A percentile compares a stretch with the other conserved stretches of the same genome.
phyloP scores from a whole-genome alignment of 2,797 vertebrate genomes.

The Malacoraja senta region DNA sequence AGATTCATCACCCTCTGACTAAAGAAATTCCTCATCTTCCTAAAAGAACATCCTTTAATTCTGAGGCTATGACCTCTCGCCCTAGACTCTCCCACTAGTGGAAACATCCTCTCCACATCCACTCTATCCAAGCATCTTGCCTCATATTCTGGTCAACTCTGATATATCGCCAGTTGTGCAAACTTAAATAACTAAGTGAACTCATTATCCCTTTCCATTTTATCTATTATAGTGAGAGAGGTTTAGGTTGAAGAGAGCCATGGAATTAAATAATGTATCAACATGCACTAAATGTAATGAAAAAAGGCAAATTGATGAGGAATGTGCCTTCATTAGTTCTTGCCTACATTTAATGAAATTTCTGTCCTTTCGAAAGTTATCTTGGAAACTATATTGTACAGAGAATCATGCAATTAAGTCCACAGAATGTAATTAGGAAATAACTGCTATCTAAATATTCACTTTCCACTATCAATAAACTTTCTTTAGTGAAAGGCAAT shows the following conservation, averaged over 20 bases:
- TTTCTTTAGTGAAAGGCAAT: neutral
- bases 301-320: neutral
- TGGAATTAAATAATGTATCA: neutral
- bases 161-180: neutral
- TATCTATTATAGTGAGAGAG: neutral
- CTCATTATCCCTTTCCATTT: too few relatives aligned
- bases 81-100: too few relatives aligned
- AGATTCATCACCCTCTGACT: too few relatives aligned
- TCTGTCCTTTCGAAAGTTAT: neutral
- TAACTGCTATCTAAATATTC: neutral
- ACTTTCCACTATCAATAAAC: neutral
- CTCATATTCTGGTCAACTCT: neutral
- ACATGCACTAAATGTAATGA: neutral
- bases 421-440: neutral
- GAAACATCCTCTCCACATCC: too few relatives aligned
- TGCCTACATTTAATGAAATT: neutral
- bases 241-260: neutral
- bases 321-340: neutral
- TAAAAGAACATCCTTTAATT: too few relatives aligned
- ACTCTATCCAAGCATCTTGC: neutral
- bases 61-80: too few relatives aligned
- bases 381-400: neutral
- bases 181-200: neutral
- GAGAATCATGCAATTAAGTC: neutral
- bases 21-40: too few relatives aligned